Evolutionary conservation across 2,888 invertebrate species (phyloP).

Genomic region (Drosophila nr. fundita): DNA sequence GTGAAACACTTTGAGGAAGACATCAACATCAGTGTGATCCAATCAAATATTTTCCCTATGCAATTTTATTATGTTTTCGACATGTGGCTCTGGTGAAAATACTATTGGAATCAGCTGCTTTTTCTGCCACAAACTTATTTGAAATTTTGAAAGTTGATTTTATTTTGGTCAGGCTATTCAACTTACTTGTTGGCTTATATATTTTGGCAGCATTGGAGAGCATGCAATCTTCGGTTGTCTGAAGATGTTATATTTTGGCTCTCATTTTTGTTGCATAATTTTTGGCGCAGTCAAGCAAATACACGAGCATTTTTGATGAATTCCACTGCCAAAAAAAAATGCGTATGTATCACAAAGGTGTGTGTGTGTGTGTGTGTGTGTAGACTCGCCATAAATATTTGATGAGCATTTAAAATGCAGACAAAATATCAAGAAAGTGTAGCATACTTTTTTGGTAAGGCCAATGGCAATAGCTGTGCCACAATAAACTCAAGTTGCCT

Average conservation of each 20-base stretch:
- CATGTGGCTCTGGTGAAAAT: too few relatives aligned
- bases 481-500: neutral
- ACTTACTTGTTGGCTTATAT: neutral
- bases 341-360: constrained; percentile 12
- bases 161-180: neutral
- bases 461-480: neutral
- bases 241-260: neutral
- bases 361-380: constrained; percentile 17
- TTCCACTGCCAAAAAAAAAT: constrained; percentile 42
- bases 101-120: neutral
- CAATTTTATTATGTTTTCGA: neutral
- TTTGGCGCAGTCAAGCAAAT: constrained; percentile 62
- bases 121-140: neutral
- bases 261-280: constrained; percentile 54
- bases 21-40: neutral
- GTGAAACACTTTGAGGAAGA: neutral
- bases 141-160: too few relatives aligned
- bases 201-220: neutral
- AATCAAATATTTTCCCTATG: neutral
- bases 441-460: constrained; percentile 11
- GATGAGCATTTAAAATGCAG: constrained; percentile 47
- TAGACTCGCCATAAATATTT: constrained; percentile 46
- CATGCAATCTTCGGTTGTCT: neutral
- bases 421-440: constrained; percentile 14
- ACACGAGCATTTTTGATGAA: constrained; percentile 59